Evolutionary conservation across 2,888 invertebrate genomes (phyloP).

Genomic region (Pecten maximus): DNA sequence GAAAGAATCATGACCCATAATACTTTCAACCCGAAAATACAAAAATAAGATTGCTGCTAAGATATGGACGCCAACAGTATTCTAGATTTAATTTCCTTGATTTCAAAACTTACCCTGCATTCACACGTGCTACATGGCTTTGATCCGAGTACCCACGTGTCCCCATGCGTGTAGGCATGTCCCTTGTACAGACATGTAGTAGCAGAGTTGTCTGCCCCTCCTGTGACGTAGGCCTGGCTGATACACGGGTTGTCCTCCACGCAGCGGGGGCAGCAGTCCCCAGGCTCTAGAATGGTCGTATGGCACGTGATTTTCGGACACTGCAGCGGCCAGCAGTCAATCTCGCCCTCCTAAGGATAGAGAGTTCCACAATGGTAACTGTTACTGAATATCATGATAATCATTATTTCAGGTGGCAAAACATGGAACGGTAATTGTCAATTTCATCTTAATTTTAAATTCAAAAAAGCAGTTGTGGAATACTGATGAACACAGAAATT

Average conservation of each 20-base stretch:
- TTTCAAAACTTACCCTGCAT: constrained; percentile 75
- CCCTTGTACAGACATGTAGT: constrained; percentile 66
- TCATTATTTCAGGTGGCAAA: no score
- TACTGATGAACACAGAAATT: no score
- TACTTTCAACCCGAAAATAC: no score
- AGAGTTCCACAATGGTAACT: background rate
- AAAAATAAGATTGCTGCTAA: no score
- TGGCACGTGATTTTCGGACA: constrained; percentile 89
- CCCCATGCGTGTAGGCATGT: constrained; percentile 64
- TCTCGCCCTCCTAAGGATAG: constrained; percentile 88
- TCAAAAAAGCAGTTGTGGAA: no score
- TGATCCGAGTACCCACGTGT: constrained; percentile 67
- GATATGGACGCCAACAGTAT: no score
- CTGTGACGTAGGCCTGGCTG: constrained; percentile 61
- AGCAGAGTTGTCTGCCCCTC: constrained; percentile 67
- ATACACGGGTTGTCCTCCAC: constrained; percentile 83
- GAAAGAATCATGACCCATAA: no score
- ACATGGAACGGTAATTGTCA: no score
- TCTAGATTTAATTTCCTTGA: background rate
- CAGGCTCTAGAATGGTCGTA: constrained; percentile 86
- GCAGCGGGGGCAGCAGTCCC: constrained; percentile 89
- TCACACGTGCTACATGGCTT: constrained; percentile 79
- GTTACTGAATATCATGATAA: no score
- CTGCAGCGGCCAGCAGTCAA: constrained; percentile 94
- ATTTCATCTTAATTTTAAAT: no score